phyloP scores from a whole-genome alignment of 2,113 vertebrate genomes.

The Syrrhaptes paradoxus region DNA sequence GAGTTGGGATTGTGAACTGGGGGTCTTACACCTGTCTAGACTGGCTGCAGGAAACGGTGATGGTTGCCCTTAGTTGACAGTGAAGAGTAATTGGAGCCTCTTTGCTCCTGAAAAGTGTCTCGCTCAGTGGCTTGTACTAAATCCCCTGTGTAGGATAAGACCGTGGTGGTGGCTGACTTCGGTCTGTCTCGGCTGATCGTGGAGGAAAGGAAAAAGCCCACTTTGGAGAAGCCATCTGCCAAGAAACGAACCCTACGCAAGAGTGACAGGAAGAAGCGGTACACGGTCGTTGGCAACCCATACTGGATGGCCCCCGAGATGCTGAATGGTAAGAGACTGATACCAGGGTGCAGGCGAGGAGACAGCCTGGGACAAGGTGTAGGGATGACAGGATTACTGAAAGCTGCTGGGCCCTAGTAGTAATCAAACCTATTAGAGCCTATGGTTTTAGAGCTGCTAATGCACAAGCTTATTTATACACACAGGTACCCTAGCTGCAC shows the following conservation, averaged over 20 bases:
- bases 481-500: background rate
- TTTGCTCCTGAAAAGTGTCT: background rate
- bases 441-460: background rate
- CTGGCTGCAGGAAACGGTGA: background rate
- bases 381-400: background rate
- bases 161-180: conserved; percentile 95
- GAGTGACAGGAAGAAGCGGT: conserved; percentile 91
- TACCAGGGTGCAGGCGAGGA: background rate
- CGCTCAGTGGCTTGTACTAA: background rate
- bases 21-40: background rate
- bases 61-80: background rate
- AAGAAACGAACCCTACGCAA: conserved; percentile 90
- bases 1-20: background rate
- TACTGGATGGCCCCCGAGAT: conserved; percentile 99
- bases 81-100: background rate
- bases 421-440: background rate
- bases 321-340: conserved; percentile 87
- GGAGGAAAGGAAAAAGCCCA: conserved; percentile 89
- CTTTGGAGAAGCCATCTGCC: conserved; percentile 81
- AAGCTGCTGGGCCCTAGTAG: background rate
- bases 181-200: conserved; percentile 91
- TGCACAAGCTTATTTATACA: background rate
- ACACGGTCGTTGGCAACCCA: conserved; percentile 95
- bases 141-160: conserved; percentile 84
- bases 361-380: background rate